Base-by-base conservation (phyloP, 2,113 vertebrate genomes). In the Trachemys scripta region DNA sequence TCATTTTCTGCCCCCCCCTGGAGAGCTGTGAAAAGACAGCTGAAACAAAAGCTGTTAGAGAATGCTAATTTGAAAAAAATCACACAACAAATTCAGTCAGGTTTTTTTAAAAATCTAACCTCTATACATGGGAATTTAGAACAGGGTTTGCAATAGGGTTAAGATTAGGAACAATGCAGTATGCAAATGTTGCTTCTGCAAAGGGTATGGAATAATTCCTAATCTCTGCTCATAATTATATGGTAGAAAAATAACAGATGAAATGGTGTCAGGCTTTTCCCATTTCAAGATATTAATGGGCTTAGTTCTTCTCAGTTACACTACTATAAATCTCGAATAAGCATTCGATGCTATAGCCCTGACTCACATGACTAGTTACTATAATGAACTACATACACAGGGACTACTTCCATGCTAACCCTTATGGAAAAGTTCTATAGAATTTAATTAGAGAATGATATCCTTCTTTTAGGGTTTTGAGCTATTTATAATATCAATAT, bases 1-100 rank as follows among this genome's bases (percentile, higher is more conserved):
- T 97, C 84, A 92, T 96, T 97, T 97, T 90, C 57, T 56, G 87
- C 96, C 80, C 27, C 88, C 94, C 62, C 85, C 65, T 86, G 82
- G 75, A 97, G 49, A 95, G 29, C 85, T 97, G 45, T 84, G 25
- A 95, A 97, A 97, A 95, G 47, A 86, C 25, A 94, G 47, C 27
- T 88, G 81, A 95, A 98, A 85, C 53, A 96, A 59, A 94, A 96
- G 4, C 94, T 25, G 1, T 90, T 95, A 89, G 50, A 96, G 49
- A 93, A 91, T 84, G n/a, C 17, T 95, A 95, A 97, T 97, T 95
- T 95, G 75, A 95, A 96, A 95, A 96, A 98, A 96, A 97, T 95
- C 50, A 69, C 31, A 3, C 53, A 94, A 87, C 81, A 89, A 54
- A 50, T 62, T 91, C 90, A 88, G 57, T 49, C 13, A 20, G 29